Evolutionary conservation across 2,797 vertebrate species (phyloP).

Genomic region (Scolopax rusticola): DNA sequence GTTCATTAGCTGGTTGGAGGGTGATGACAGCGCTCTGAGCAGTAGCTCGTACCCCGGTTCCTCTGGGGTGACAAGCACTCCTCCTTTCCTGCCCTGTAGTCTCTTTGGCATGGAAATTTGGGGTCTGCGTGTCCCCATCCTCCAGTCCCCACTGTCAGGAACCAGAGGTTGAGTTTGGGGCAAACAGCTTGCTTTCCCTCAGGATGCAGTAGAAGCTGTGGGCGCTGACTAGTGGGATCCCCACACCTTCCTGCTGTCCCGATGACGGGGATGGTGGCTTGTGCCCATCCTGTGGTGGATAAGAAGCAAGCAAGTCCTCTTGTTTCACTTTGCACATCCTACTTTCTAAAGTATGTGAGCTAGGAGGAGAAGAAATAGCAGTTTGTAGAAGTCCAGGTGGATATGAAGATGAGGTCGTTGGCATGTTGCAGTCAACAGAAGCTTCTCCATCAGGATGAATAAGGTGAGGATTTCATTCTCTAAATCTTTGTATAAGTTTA

Average conservation of each 20-base stretch:
- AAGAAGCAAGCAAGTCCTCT: background rate
- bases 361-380: background rate
- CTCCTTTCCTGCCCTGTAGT: background rate
- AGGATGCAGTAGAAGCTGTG: background rate
- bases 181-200: background rate
- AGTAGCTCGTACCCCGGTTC: background rate
- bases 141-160: background rate
- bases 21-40: rapidly evolving
- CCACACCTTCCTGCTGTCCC: background rate
- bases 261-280: rapidly evolving
- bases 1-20: background rate
- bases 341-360: rapidly evolving
- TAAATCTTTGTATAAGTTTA: background rate
- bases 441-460: background rate
- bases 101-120: rapidly evolving
- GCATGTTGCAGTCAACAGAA: no score
- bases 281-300: background rate
- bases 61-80: rapidly evolving
- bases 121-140: background rate
- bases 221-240: background rate
- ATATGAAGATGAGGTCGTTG: rapidly evolving
- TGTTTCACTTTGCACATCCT: background rate
- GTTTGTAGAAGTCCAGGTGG: background rate
- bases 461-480: background rate
- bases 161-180: background rate